Conservation (phyloP, 2,113 vertebrate genomes). For the Saimiri boliviensis region DNA sequence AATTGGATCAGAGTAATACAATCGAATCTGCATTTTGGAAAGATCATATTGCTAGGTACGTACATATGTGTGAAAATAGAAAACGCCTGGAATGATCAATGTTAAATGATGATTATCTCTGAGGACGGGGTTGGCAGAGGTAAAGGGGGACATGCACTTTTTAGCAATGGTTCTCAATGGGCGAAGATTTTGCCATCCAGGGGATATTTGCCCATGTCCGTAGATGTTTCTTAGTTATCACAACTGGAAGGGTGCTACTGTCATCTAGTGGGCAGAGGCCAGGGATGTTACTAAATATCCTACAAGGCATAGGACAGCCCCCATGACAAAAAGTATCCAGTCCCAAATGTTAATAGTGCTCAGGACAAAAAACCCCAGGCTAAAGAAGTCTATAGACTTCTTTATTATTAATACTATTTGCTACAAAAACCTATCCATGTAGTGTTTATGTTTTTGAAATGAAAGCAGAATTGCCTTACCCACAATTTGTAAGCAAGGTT, state of each 20-base stretch:
- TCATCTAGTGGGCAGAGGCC: not conserved
- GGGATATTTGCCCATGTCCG: not conserved
- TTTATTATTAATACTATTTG: not conserved
- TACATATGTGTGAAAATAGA: not conserved
- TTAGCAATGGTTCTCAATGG: not conserved
- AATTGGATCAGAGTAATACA: not conserved
- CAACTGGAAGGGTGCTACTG: not conserved
- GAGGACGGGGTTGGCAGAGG: not conserved
- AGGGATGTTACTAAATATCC: not conserved
- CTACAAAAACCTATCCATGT: not conserved
- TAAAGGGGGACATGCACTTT: not conserved
- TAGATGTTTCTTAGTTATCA: not conserved
- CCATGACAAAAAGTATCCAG: not conserved
- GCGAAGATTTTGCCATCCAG: not conserved
- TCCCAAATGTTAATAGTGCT: not conserved
- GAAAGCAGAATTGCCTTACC: not conserved
- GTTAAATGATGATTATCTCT: not conserved
- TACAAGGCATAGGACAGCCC: not conserved
- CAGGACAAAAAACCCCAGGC: not conserved
- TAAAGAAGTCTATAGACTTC: not conserved
- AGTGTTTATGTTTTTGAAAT: not conserved
- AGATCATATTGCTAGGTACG: not conserved
- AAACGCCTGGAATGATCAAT: not conserved
- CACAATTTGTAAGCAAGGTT: not conserved
- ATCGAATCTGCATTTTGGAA: not conserved